Base-by-base conservation (phyloP, 2,797 vertebrate species). In the Poecilia picta region DNA sequence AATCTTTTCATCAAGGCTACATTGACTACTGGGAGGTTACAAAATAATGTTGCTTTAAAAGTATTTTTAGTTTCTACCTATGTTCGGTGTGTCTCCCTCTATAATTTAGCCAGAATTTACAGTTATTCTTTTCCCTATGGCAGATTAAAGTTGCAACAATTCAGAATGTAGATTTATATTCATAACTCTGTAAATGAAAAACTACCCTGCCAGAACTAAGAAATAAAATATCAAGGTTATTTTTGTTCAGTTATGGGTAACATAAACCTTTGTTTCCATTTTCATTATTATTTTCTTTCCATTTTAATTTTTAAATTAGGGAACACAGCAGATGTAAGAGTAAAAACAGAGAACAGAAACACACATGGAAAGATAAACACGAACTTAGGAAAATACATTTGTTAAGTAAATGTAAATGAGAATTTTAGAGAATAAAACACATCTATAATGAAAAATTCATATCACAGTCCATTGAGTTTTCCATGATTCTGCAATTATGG, bases 1-100 rank as follows among this genome's bases (percentile, higher is more conserved):
- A 66, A 88, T 77, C 72, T 8, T 43, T 68, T 81, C 57, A 88
- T 81, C 33, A 81, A 84, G 85, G 75, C 80, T 77, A 74, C 36
- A 75, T 47, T 72, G 83, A 74, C 57, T 81, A 49, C 77, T 70
- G 49, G n/a, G 77, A 73, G 28, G 62, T 78, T 16, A 39, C 80
- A 41, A 86, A 76, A 79, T 72, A 71, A 31, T 2, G 12, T 57
- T 8, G 23, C 81, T 80, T 89, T 82, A 33, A 39, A 23, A 83
- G 72, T 75, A 79, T 59, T 13, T 15, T 74, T 74, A 53, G 73
- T 62, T 81, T 80, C 59, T 33, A 45, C 47, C 76, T 36, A 16
- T 45, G 16, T 45, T 25, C 28, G 79, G 86, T 66, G 79, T 79
- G 77, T 72, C 57, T 62, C 11, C 31, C 36, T 51, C 2, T 73